These are phyloP conservation scores for Microchrysa polita DNA, from an alignment of 2,888 invertebrate genomes.

Conservation along the genomic window DNA sequence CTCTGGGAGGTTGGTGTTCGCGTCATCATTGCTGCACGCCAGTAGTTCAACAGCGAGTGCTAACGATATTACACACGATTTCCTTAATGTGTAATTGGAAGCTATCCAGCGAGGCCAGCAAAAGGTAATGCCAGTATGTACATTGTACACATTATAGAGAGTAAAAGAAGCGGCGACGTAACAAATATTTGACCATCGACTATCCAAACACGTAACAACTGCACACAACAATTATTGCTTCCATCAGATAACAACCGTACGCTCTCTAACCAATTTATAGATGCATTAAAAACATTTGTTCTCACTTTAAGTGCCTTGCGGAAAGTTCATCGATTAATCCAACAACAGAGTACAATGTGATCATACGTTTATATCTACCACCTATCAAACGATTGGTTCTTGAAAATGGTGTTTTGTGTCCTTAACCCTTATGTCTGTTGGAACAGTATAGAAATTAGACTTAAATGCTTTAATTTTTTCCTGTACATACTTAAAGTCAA, in stretches of 20 bases:
- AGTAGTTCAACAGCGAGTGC: conserved; percentile 9
- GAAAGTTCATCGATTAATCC: conserved; percentile 40
- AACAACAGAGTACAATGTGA: conserved; percentile 25
- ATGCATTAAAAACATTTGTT: conserved; percentile 41
- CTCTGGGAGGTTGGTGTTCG: neutral
- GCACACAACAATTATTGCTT: conserved; percentile 38
- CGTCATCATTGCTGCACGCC: conserved; percentile 27
- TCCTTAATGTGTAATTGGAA: conserved; percentile 35
- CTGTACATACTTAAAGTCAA: no score
- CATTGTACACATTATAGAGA: no score
- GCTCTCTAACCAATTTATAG: conserved; percentile 41
- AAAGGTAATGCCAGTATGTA: no score
- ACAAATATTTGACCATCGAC: conserved; percentile 41
- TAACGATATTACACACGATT: conserved; percentile 28
- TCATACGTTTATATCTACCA: conserved; percentile 19
- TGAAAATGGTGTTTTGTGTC: neutral
- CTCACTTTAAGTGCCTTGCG: conserved; percentile 41
- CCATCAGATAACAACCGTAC: conserved; percentile 37
- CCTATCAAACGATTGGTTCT: conserved; percentile 21
- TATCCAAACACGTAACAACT: conserved; percentile 41
- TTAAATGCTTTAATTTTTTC: no score
- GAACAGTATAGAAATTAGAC: no score
- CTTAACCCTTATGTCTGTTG: conserved; percentile 31
- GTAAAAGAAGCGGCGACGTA: conserved; percentile 22
- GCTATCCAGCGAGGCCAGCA: neutral